phyloP scores from a whole-genome alignment of 2,888 invertebrate genomes.

The Meteorus colon region DNA sequence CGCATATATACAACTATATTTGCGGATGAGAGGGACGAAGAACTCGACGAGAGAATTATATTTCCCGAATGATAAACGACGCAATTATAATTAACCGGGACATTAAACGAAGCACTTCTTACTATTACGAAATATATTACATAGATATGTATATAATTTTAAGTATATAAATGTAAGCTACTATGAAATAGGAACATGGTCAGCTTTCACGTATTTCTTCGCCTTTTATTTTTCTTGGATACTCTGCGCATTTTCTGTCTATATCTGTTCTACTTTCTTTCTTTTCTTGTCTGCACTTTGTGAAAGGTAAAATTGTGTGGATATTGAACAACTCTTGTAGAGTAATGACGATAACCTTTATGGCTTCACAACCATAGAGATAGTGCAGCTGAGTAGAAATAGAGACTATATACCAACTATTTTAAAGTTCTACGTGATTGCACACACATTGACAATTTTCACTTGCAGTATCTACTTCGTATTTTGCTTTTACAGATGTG shows the following conservation, averaged over 20 bases:
- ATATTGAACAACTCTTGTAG: slow-evolving; percentile 59
- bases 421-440: slow-evolving; percentile 57
- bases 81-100: slow-evolving; percentile 37
- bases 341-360: slow-evolving; percentile 69
- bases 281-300: not conserved
- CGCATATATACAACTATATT: slow-evolving; percentile 6
- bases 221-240: not conserved
- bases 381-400: slow-evolving; percentile 53
- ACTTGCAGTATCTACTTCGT: not conserved
- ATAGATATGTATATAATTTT: slow-evolving; percentile 33
- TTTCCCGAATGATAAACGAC: slow-evolving; percentile 37
- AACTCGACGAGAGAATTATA: slow-evolving; percentile 27
- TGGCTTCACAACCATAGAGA: slow-evolving; percentile 61
- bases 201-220: slow-evolving; percentile 30
- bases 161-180: slow-evolving; percentile 29
- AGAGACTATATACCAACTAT: slow-evolving; percentile 52
- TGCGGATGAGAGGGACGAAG: not conserved
- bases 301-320: slow-evolving; percentile 27
- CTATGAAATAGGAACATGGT: slow-evolving; percentile 34
- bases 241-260: not conserved
- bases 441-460: slow-evolving; percentile 43
- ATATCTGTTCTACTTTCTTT: not conserved
- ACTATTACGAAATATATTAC: not conserved
- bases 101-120: slow-evolving; percentile 35
- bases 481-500: slow-evolving; percentile 2